Evolutionary conservation across 2,113 vertebrate genomes (phyloP).

Genomic region (Xiphophorus couchianus): DNA sequence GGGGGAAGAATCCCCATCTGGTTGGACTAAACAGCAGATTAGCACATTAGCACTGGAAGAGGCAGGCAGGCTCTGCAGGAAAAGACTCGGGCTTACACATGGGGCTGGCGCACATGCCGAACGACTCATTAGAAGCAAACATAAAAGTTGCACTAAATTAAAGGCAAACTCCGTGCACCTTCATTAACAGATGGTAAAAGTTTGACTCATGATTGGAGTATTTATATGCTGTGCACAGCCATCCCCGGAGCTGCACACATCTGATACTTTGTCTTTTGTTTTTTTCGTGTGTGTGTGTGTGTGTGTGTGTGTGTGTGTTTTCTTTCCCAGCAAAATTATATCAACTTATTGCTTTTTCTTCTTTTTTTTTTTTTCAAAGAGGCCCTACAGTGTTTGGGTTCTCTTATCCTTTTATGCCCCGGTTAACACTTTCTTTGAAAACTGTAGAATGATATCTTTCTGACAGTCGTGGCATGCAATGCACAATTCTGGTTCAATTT

Average conservation of each 20-base stretch:
- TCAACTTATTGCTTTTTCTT: neutral
- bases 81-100: conserved; percentile 46
- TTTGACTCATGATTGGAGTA: conserved; percentile 57
- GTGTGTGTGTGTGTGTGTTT: no score
- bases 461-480: no score
- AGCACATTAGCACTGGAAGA: conserved; percentile 91
- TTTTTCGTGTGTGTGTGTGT: no score
- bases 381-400: neutral
- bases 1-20: conserved; percentile 81
- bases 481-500: no score
- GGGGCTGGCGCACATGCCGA: conserved; percentile 64
- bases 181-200: conserved; percentile 71
- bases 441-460: neutral
- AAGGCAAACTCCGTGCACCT: conserved; percentile 66
- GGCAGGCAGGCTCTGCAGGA: conserved; percentile 55
- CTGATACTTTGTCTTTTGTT: neutral
- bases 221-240: conserved; percentile 33
- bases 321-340: neutral
- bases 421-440: neutral
- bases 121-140: conserved; percentile 70
- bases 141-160: conserved; percentile 75
- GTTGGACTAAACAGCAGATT: conserved; percentile 95
- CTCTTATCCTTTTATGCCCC: neutral
- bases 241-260: conserved; percentile 14
- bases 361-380: neutral